phyloP scores from a whole-genome alignment of 1,140 invertebrate species.

The Achatina immaculata region DNA sequence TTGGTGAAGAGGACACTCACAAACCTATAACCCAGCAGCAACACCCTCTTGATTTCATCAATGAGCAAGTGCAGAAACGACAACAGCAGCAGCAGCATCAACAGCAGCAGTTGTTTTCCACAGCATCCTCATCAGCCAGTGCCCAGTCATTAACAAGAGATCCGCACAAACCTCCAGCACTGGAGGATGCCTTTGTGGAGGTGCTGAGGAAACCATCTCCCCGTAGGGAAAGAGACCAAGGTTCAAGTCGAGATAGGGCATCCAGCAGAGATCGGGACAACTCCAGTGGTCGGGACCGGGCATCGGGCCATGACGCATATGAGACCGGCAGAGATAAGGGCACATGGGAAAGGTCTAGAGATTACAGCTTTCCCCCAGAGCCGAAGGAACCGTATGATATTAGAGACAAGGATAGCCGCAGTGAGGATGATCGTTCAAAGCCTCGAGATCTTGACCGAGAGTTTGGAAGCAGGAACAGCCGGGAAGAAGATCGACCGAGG shows the following conservation, averaged over 20 bases:
- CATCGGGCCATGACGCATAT: neutral
- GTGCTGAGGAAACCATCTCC: slow-evolving; percentile 29
- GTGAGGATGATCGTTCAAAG: slow-evolving; percentile 39
- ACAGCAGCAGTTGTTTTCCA: slow-evolving; percentile 48
- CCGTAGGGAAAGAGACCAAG: slow-evolving; percentile 3
- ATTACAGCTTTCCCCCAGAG: slow-evolving; percentile 46
- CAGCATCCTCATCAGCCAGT: slow-evolving; percentile 47
- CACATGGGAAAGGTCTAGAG: neutral
- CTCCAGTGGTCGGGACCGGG: neutral
- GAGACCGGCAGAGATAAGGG: neutral
- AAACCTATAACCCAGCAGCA: slow-evolving; percentile 48
- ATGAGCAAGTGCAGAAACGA: slow-evolving; percentile 48
- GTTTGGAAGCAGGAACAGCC: slow-evolving; percentile 23
- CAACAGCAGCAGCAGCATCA: slow-evolving; percentile 61
- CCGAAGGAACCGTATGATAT: slow-evolving; percentile 48
- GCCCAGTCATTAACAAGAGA: slow-evolving; percentile 5
- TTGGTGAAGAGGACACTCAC: slow-evolving; percentile 35
- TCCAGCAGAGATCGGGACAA: slow-evolving; percentile 25
- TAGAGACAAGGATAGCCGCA: slow-evolving; percentile 42
- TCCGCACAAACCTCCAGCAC: neutral
- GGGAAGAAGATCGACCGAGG: slow-evolving; percentile 41
- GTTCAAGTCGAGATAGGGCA: slow-evolving; percentile 8
- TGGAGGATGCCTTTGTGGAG: slow-evolving; percentile 29
- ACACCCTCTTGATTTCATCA: slow-evolving; percentile 50
- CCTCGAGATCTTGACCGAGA: slow-evolving; percentile 40